Percentiles rank a stretch among this genome's conserved stretches.
Evolutionary conservation across 1,140 invertebrate genomes (phyloP).

Genomic region (Caenorhabditis briggsae): DNA sequence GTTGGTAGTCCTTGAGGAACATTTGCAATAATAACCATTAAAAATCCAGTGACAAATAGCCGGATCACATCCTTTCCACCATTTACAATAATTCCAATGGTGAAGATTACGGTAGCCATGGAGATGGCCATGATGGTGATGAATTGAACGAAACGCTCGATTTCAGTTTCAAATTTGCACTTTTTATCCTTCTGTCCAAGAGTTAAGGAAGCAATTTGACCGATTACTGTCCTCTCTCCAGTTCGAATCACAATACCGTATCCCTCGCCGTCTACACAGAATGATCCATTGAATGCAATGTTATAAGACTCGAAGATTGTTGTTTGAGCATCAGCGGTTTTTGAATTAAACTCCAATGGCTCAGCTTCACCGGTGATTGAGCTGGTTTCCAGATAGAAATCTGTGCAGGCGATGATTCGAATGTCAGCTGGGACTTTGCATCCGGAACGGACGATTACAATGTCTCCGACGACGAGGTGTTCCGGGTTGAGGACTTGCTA

Average conservation of each 20-base stretch:
- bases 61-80: slow-evolving; percentile 59
- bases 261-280: slow-evolving; percentile 68
- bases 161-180: slow-evolving; percentile 63
- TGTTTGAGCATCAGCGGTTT: neutral
- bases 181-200: slow-evolving; percentile 63
- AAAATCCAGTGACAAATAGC: slow-evolving; percentile 63
- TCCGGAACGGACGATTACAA: slow-evolving; percentile 71
- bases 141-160: slow-evolving; percentile 65
- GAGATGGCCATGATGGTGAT: slow-evolving; percentile 63
- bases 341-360: slow-evolving; percentile 62
- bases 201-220: slow-evolving; percentile 66
- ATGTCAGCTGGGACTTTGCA: slow-evolving; percentile 77
- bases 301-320: slow-evolving; percentile 67
- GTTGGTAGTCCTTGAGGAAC: slow-evolving; percentile 78
- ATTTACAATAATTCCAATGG: slow-evolving; percentile 59
- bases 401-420: slow-evolving; percentile 71
- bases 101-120: slow-evolving; percentile 63
- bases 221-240: slow-evolving; percentile 63
- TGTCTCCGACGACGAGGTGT: slow-evolving; percentile 74
- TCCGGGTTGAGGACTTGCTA: slow-evolving; percentile 57
- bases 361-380: slow-evolving; percentile 70
- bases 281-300: slow-evolving; percentile 68
- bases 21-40: slow-evolving; percentile 66
- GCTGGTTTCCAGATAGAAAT: slow-evolving; percentile 67
- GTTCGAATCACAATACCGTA: slow-evolving; percentile 65